Conservation (phyloP, 23 tunicate genomes). For the Clavelina lepadiformis region DNA sequence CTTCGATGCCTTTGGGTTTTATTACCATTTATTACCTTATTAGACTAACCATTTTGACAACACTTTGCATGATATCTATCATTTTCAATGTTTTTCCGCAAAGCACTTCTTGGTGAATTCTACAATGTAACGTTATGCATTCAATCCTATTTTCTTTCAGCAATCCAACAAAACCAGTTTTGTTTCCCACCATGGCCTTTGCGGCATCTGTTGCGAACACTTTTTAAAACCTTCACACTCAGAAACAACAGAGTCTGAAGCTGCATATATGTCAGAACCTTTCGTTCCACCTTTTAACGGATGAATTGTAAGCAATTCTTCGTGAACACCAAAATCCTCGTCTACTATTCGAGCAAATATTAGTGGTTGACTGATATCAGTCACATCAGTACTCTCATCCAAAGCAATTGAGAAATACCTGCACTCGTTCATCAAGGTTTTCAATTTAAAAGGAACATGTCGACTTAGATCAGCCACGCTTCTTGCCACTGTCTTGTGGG, state of each 20-base stretch:
- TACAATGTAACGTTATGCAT: conserved; percentile 12
- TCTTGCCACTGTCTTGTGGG: conserved; percentile 17
- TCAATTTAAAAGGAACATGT: conserved; percentile 19
- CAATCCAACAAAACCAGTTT: conserved; percentile 13
- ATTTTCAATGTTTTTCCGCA: conserved; percentile 26
- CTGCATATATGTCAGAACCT: conserved; percentile 17
- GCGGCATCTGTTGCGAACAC: conserved; percentile 5
- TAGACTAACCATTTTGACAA: conserved; percentile 8
- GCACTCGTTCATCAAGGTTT: conserved; percentile 13
- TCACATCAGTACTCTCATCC: conserved; percentile 18
- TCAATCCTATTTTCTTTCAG: conserved; percentile 10
- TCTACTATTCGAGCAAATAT: conserved; percentile 19
- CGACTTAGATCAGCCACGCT: conserved; percentile 2
- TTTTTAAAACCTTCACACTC: conserved; percentile 7
- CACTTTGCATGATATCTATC: conserved; percentile 14
- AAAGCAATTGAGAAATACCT: conserved; percentile 23
- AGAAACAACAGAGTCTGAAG: conserved; percentile 17
- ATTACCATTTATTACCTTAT: conserved; percentile 15
- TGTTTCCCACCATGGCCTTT: conserved; percentile 10
- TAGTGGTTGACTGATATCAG: conserved; percentile 9
- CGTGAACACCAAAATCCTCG: conserved; percentile 18
- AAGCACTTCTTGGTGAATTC: conserved; percentile 22
- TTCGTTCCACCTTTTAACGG: conserved; percentile 13
- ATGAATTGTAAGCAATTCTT: conserved; percentile 6
- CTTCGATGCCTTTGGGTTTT: conserved; percentile 12